Conservation (phyloP, 2,797 vertebrate genomes). For the Macroramphosus scolopax region DNA sequence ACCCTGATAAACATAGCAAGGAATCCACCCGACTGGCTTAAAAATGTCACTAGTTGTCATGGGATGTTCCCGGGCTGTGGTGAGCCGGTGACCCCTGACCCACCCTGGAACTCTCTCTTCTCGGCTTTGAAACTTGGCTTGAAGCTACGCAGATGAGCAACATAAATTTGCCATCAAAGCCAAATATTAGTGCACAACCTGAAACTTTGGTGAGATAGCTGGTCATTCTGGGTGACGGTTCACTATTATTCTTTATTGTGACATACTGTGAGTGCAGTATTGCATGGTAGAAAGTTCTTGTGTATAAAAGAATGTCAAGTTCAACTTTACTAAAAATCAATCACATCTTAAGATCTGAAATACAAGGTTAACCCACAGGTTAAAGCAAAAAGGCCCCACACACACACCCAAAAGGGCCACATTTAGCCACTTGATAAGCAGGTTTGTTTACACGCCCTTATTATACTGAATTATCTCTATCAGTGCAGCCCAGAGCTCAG, state of each 20-base stretch:
- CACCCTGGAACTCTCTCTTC: slow-evolving; percentile 2
- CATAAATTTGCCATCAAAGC: too few relatives aligned
- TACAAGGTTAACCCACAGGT: background rate
- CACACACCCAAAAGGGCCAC: slow-evolving; percentile 3
- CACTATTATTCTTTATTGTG: background rate
- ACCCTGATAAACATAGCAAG: slow-evolving; percentile 53
- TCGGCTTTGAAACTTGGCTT: too few relatives aligned
- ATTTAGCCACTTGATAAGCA: slow-evolving; percentile 18
- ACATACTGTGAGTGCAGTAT: background rate
- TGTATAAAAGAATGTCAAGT: background rate
- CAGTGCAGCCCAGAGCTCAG: slow-evolving; percentile 2
- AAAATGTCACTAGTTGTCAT: slow-evolving; percentile 42
- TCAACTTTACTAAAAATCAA: background rate
- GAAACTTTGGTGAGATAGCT: background rate
- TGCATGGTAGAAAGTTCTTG: background rate
- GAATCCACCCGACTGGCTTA: slow-evolving; percentile 42
- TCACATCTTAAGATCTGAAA: background rate
- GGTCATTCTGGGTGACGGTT: background rate
- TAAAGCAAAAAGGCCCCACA: background rate
- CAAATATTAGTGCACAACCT: too few relatives aligned
- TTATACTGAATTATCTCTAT: slow-evolving; percentile 10
- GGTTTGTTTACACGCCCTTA: slow-evolving; percentile 26
- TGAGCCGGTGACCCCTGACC: slow-evolving; percentile 40
- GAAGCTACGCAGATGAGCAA: too few relatives aligned
- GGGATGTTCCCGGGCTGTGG: slow-evolving; percentile 38